Base-by-base conservation (phyloP, 2,888 invertebrate species). In the Synergus umbraculus region DNA sequence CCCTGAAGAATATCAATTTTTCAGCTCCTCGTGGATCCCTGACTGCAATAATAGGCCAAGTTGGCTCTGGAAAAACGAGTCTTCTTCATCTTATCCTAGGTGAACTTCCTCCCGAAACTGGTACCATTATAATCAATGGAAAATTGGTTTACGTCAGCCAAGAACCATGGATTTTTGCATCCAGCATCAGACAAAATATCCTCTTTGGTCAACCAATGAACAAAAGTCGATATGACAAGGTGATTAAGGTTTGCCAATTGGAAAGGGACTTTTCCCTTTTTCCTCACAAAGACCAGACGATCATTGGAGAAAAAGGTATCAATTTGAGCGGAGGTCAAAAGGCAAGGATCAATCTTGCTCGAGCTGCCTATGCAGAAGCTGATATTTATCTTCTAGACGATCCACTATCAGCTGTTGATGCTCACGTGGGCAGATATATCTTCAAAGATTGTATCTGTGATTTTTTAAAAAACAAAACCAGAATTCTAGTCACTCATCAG, bases 271-370 rank as follows among this genome's bases (percentile, higher is more conserved):
- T 22, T 22, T 22, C 22, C 22, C 22, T 22, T 22, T 22, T 22
- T 29, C 29, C 0, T 96, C 94, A 95, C 85, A 95, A 96, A 1
- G 96, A 95, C 87, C 93, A 94, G 91, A 97, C 97, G 0, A 92
- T 96, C 66, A 96, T 97, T 2, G 97, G 97, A n/a, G 97, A 97
- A 88, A 93, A 95, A 85, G 97, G 97, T 15, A 97, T 29, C 29
- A 29, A 29, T 29, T 29, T 29, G 29, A 29, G 29, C 29, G 29
- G 29, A 1, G 29, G 29, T 2, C 98, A 98, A 91, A 95, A 97
- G 81, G 98, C 98, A 0, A 94, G 97, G 67, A 94, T 95, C 67
- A 95, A 95, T 88, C 92, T 95, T 85, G 93, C 95, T 0, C 93
- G 96, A 89, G 96, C 96, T 29, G 94, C 96, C 41, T 96, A 96